Percentiles rank a stretch among this genome's conserved stretches.
These are phyloP conservation scores for Zosterops hypoxanthus DNA, from an alignment of 2,113 vertebrate species.

Conservation along the genomic window DNA sequence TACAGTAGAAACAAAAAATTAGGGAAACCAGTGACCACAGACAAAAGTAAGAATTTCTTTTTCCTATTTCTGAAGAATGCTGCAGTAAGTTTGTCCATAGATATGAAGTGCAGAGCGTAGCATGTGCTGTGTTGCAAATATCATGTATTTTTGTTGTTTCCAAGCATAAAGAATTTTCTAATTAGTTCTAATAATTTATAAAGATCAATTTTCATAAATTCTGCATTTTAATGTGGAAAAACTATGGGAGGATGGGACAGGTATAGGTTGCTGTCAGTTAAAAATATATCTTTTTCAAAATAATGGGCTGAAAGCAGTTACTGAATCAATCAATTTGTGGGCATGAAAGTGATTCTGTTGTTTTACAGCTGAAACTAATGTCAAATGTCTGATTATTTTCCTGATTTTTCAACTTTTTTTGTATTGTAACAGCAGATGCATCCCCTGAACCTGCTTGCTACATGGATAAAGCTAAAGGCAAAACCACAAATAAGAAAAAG, in stretches of 20 bases:
- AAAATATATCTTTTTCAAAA: neutral
- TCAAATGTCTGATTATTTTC: neutral
- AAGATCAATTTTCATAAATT: neutral
- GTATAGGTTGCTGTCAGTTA: neutral
- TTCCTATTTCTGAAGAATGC: neutral
- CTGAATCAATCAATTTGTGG: neutral
- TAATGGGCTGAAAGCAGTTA: neutral
- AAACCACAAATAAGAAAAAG: conserved; percentile 24
- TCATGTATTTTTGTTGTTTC: neutral
- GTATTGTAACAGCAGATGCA: neutral
- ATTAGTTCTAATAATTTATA: neutral
- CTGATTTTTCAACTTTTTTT: neutral
- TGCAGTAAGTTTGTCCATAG: neutral
- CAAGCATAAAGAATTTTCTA: neutral
- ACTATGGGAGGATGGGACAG: neutral
- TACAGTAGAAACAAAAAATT: conserved; percentile 80
- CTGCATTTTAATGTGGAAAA: neutral
- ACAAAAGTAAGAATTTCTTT: conserved; percentile 64
- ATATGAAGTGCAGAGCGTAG: neutral
- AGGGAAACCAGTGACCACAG: neutral
- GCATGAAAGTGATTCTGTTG: neutral
- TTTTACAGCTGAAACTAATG: neutral
- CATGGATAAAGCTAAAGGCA: neutral
- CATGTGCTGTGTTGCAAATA: neutral
- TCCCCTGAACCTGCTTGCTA: neutral